phyloP scores from a whole-genome alignment of 2,888 invertebrate genomes.

The Cataglyphis albicans region DNA sequence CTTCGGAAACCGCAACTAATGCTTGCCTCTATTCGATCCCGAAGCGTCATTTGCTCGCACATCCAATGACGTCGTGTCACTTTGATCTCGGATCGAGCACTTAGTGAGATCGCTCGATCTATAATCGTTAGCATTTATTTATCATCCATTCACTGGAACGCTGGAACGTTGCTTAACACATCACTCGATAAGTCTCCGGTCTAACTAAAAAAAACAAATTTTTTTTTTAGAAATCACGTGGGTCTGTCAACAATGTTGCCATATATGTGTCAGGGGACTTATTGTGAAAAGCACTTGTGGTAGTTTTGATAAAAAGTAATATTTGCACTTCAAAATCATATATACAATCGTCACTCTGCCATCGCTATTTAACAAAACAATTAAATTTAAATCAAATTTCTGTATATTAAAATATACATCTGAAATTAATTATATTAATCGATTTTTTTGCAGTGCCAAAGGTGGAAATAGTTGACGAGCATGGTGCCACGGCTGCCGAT shows the following conservation, averaged over 20 bases:
- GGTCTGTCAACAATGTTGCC: too few relatives aligned
- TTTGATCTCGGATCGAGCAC: slow-evolving; percentile 52
- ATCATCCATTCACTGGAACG: neutral
- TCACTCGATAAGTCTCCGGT: too few relatives aligned
- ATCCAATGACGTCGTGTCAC: slow-evolving; percentile 36
- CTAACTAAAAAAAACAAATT: too few relatives aligned
- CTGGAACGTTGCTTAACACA: neutral
- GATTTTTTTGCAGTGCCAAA: slow-evolving; percentile 89
- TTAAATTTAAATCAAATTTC: neutral
- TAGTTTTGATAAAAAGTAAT: neutral
- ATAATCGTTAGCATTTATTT: slow-evolving; percentile 62
- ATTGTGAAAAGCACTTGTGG: neutral
- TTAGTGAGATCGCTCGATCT: slow-evolving; percentile 60
- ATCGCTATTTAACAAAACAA: neutral
- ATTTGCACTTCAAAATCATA: neutral
- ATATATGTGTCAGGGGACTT: too few relatives aligned
- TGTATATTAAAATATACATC: neutral
- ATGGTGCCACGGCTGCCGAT: slow-evolving; percentile 91
- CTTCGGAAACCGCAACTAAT: slow-evolving; percentile 77
- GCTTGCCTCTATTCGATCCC: slow-evolving; percentile 66
- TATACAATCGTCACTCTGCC: too few relatives aligned
- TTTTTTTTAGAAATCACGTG: too few relatives aligned
- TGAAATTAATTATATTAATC: neutral
- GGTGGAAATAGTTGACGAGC: slow-evolving; percentile 93
- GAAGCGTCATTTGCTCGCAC: slow-evolving; percentile 55